Evolutionary conservation across 2,888 invertebrate genomes (phyloP), one percentile per base, ranked within the genome.

Genomic region (Melikaiella ostensackeni): DNA sequence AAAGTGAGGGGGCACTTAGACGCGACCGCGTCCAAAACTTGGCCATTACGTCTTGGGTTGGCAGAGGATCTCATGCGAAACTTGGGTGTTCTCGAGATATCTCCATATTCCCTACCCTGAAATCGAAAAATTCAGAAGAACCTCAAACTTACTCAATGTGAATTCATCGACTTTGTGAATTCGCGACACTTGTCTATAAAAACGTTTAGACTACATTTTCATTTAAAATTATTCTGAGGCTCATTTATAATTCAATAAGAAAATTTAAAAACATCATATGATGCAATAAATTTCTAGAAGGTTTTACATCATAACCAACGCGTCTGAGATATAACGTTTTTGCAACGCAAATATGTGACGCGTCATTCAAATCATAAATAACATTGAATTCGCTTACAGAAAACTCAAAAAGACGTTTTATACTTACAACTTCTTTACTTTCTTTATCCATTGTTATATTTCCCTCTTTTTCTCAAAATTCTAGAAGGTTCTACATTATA

Each of bases 21-120:
- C 79, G 83, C 84, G 85, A 85, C 85, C 82, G 83, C 87, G 86
- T 86, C 88, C 86, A 87, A 87, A 89, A 89, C 88, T 89, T 89
- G 84, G 86, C 88, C 87, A 89, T 88, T 88, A 87, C 86, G 86
- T 87, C 86, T 86, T 85, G 82, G 83, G 84, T 82, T 84, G 84
- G 82, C 86, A 86, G 84, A 81, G 83, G 85, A 85, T 85, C 85
- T 87, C 86, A 85, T 83, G 83, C 81, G 80, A 83, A 85, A 84
- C 82, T 85, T 83, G 78, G 78, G 79, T 80, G 81, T 80, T 82
- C 81, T 81, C 79, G 80, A 81, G 80, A 81, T 80, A 83, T 85
- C 82, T 84, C 83, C 84, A 84, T 84, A 84, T 84, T 83, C 83
- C 82, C 82, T 82, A 82, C 81, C 77, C 63, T 77, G 77, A 77